phyloP scores from a whole-genome alignment of 1,140 invertebrate species.

The Prorops nasuta region DNA sequence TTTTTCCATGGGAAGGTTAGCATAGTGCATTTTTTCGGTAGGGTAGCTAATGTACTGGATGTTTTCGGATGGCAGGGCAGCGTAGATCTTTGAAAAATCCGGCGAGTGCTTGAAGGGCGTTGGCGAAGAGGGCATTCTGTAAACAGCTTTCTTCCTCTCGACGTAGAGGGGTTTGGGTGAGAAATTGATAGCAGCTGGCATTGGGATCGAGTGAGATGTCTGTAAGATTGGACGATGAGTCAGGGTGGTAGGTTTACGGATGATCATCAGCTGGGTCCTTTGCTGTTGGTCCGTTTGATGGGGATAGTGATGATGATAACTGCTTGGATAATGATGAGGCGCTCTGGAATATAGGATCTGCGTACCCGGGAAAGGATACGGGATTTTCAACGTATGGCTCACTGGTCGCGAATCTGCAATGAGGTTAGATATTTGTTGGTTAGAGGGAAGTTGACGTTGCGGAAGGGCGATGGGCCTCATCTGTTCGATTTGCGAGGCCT shows the following conservation, averaged over 20 bases:
- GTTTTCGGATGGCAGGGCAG: constrained; percentile 15
- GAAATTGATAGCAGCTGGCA: constrained; percentile 24
- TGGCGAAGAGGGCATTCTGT: constrained; percentile 23
- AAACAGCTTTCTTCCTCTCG: constrained; percentile 41
- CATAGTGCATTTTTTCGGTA: not conserved
- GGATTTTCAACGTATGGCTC: constrained; percentile 39
- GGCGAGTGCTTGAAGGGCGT: too few species aligned
- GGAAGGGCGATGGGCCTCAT: constrained; percentile 11
- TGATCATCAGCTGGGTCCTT: constrained; percentile 37
- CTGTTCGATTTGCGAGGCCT: constrained; percentile 22
- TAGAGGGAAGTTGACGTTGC: constrained; percentile 20
- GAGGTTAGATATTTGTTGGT: constrained; percentile 49
- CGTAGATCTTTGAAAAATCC: too few species aligned
- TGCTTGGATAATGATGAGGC: constrained; percentile 26
- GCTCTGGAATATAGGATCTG: constrained; percentile 39
- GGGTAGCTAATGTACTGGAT: not conserved
- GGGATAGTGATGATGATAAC: constrained; percentile 26
- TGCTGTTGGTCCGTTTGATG: constrained; percentile 12
- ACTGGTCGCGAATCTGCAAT: constrained; percentile 50
- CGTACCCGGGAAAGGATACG: constrained; percentile 28
- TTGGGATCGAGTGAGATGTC: constrained; percentile 23
- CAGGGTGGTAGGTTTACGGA: constrained; percentile 29
- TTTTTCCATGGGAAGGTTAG: not conserved
- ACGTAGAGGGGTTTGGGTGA: constrained; percentile 28
- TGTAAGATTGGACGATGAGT: constrained; percentile 34